Conservation (phyloP, 1,140 invertebrate genomes). For the Phortica variegata region DNA sequence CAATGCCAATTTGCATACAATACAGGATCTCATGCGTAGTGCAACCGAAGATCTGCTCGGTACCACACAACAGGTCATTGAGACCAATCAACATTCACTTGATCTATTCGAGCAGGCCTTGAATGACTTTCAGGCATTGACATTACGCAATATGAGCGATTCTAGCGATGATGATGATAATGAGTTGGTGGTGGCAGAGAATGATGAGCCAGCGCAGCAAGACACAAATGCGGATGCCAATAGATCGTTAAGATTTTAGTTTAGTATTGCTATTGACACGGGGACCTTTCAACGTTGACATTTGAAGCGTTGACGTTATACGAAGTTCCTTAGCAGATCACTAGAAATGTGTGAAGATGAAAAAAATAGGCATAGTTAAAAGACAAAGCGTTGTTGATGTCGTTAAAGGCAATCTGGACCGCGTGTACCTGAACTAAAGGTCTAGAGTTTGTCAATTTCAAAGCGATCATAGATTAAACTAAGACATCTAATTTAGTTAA, state of each 20-base stretch:
- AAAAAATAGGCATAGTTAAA: constrained; percentile 13
- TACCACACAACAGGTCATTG: constrained; percentile 43
- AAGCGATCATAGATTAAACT: too few species aligned
- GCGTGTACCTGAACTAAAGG: constrained; percentile 47
- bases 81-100: constrained; percentile 46
- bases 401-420: too few species aligned
- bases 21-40: constrained; percentile 42
- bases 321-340: constrained; percentile 22
- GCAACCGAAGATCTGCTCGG: constrained; percentile 46
- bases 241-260: too few species aligned
- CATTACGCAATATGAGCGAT: constrained; percentile 43
- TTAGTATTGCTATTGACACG: too few species aligned
- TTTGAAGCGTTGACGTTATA: too few species aligned
- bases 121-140: constrained; percentile 52
- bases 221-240: constrained; percentile 16
- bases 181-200: neutral
- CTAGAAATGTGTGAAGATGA: constrained; percentile 2
- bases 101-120: constrained; percentile 55
- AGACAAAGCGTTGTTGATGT: too few species aligned
- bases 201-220: constrained; percentile 6
- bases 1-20: too few species aligned
- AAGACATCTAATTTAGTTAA: too few species aligned
- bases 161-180: constrained; percentile 43
- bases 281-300: too few species aligned
- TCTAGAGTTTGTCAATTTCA: too few species aligned